Percentiles rank a stretch among this genome's conserved stretches.
These are phyloP conservation scores for Drosophila kuntzei DNA, from an alignment of 2,888 invertebrate species.

Conservation along the genomic window DNA sequence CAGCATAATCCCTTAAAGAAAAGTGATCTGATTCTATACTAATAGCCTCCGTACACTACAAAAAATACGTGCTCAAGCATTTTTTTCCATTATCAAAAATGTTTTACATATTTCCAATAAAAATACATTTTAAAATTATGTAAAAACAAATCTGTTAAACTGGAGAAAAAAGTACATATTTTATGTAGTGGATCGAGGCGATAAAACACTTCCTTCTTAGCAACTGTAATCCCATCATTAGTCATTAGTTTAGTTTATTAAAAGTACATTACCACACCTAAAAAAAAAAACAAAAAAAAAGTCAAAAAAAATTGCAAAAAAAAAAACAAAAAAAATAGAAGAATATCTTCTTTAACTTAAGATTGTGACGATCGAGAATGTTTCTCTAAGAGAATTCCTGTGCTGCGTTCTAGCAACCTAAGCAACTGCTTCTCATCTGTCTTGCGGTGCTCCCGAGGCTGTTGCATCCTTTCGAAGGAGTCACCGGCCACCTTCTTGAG, in stretches of 20 bases:
- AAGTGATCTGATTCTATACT: background rate
- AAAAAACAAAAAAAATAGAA: conserved; percentile 14
- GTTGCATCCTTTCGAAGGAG: conserved; percentile 59
- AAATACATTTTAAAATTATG: background rate
- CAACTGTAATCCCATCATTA: conserved; percentile 16
- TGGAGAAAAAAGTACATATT: background rate
- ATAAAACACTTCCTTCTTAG: background rate
- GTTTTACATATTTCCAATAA: too few relatives aligned
- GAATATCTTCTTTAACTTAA: background rate
- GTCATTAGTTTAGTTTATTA: conserved; percentile 28
- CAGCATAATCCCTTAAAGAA: background rate
- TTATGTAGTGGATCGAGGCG: background rate
- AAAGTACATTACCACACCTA: conserved; percentile 18
- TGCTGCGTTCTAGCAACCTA: conserved; percentile 34
- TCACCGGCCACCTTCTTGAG: conserved; percentile 85
- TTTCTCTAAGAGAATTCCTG: conserved; percentile 45
- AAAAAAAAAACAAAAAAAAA: conserved; percentile 17
- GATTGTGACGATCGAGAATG: conserved; percentile 11
- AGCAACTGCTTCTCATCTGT: conserved; percentile 32
- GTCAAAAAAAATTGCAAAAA: background rate
- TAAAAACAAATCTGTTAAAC: background rate
- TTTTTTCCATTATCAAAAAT: background rate
- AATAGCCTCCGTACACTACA: background rate
- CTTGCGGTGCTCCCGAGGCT: conserved; percentile 1
- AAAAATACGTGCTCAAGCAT: background rate